Conservation (phyloP, 2,888 invertebrate genomes). For the Drosophila falleni region DNA sequence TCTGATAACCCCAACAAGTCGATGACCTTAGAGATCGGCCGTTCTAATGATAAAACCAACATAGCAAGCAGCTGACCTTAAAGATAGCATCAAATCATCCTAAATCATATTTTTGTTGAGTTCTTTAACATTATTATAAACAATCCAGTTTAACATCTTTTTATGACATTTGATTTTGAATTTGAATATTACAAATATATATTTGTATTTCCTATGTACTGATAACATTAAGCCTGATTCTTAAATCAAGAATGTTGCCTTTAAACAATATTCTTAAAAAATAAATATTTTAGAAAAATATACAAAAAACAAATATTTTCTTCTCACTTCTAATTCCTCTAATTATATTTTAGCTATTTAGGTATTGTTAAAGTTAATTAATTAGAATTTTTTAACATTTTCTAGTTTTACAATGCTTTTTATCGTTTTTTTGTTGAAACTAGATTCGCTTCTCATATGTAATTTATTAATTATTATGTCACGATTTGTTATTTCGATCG, state of each 20-base stretch:
- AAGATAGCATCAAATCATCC: not conserved
- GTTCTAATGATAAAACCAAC: slow-evolving; percentile 7
- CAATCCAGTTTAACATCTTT: not conserved
- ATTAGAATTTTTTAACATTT: too few relatives aligned
- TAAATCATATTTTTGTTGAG: not conserved
- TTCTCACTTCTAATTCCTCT: too few relatives aligned
- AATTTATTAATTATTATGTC: not conserved
- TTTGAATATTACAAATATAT: too few relatives aligned
- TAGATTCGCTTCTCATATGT: not conserved
- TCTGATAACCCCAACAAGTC: not conserved
- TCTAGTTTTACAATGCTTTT: not conserved
- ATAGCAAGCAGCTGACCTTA: slow-evolving; percentile 8
- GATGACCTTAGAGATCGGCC: slow-evolving; percentile 2
- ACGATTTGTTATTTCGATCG: not conserved
- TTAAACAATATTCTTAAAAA: too few relatives aligned
- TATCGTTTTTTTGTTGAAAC: not conserved
- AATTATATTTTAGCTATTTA: too few relatives aligned
- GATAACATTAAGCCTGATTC: too few relatives aligned
- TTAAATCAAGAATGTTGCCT: too few relatives aligned
- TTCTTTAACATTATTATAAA: not conserved
- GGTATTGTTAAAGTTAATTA: too few relatives aligned
- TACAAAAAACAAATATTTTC: too few relatives aligned
- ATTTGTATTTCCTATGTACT: too few relatives aligned
- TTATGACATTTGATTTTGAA: not conserved
- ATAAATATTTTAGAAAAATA: too few relatives aligned